Evolutionary conservation across 2,797 vertebrate species (phyloP).

Genomic region (Lagorchestes hirsutus): DNA sequence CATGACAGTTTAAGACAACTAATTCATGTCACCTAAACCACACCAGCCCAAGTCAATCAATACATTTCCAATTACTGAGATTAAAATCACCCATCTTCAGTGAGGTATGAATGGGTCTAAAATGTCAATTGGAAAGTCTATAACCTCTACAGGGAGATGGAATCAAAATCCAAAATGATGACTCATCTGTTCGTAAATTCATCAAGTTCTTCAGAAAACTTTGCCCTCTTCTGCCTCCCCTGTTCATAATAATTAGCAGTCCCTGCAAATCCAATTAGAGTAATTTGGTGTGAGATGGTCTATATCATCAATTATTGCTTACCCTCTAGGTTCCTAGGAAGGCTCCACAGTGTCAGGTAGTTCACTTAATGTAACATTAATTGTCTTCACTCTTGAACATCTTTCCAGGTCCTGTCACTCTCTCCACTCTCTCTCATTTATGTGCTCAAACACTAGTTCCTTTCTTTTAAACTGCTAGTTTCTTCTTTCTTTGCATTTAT

Average conservation of each 20-base stretch:
- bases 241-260: not conserved
- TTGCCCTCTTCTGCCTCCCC: not conserved
- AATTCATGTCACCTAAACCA: not conserved
- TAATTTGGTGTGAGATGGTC: not conserved
- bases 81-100: not conserved
- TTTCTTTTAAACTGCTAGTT: not conserved
- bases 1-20: not conserved
- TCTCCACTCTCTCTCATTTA: not conserved
- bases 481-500: not conserved
- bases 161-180: not conserved
- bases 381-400: not conserved
- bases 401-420: not conserved
- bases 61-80: not conserved
- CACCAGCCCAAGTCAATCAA: not conserved
- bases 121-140: not conserved
- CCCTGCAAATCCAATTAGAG: not conserved
- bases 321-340: not conserved
- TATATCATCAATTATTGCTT: not conserved
- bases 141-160: not conserved
- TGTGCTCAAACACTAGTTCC: not conserved
- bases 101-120: not conserved
- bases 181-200: not conserved
- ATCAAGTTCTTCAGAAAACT: not conserved
- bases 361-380: not conserved
- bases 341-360: not conserved